Base-by-base conservation (phyloP, 2,888 invertebrate species). In the Philaethria dido region DNA sequence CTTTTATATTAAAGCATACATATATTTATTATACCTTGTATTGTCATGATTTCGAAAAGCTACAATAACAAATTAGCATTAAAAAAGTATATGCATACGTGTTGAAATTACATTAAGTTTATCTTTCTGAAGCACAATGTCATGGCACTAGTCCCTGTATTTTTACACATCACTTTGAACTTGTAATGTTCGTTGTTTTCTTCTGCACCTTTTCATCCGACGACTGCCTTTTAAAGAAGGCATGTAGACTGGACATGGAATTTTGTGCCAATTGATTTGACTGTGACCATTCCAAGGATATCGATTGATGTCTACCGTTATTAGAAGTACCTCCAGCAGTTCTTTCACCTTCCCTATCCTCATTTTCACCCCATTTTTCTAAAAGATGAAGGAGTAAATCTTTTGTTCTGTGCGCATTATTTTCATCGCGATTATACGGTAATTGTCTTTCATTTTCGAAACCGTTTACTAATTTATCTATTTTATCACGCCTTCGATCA, bases 181-280 rank as follows among this genome's bases (percentile, higher is more conserved):
- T 79, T 60, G 81, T 75, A 39, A 82, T 75, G 65, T 79, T 81
- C 64, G 78, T 84, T 48, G 84, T 81, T 77, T 89, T 91, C 72
- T 88, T 84, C 72, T 89, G 88, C 47, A 82, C 78, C 71, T 92
- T 92, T 70, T 92, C 92, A 52, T 91, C 89, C 20, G 93, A 89
- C 42, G 94, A 93, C 81, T 94, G 94, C 71, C 94, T 87, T 86
- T 96, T 95, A 84, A 96, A 97, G 89, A 96, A 97, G 65, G 95
- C 95, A 74, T 97, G 96, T 52, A 97, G 93, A 65, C 97, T 96
- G 75, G 95, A 96, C 93, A 97, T 96, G 9, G 97, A 96, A 75
- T 94, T 94, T 79, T 96, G 95, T 44, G 96, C 96, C 61, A 97
- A 88, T 70, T 94, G 94, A 74, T 96, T 95, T 22, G 94, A 94